Evolutionary conservation across 2,888 invertebrate genomes (phyloP).

Genomic region (Plagodis dolabraria): DNA sequence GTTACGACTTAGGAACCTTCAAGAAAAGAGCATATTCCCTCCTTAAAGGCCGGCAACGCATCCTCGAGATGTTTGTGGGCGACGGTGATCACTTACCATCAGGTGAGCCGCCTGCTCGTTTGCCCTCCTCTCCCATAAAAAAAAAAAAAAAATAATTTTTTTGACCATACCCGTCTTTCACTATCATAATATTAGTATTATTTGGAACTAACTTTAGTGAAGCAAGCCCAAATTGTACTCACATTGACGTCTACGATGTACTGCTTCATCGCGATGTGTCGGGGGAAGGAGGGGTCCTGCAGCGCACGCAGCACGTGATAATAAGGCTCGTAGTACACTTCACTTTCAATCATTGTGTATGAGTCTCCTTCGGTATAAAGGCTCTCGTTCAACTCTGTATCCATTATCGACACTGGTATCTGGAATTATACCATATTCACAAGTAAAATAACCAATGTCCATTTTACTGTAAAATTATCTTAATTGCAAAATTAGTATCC

Average conservation of each 20-base stretch:
- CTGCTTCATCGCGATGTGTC: conserved; percentile 87
- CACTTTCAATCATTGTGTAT: conserved; percentile 89
- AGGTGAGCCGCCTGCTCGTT: too few species aligned
- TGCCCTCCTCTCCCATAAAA: too few species aligned
- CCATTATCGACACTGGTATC: conserved; percentile 63
- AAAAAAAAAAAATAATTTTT: too few species aligned
- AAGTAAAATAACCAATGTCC: not conserved
- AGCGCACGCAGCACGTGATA: conserved; percentile 88
- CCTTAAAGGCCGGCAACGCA: too few species aligned
- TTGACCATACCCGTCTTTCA: not conserved
- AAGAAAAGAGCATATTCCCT: too few species aligned
- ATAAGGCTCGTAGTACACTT: conserved; percentile 93
- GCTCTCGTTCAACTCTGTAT: conserved; percentile 40
- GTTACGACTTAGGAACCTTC: too few species aligned
- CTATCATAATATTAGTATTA: too few species aligned
- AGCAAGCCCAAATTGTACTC: conserved; percentile 38
- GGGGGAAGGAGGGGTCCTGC: conserved; percentile 80
- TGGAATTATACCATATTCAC: conserved; percentile 28
- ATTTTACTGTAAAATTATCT: too few species aligned
- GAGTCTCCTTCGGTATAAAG: conserved; percentile 46
- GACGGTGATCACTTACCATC: too few species aligned
- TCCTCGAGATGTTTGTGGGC: too few species aligned
- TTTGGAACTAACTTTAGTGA: too few species aligned
- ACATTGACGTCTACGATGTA: conserved; percentile 87
- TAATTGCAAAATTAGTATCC: too few species aligned